Base-by-base conservation (phyloP, 1,140 invertebrate species). In the Drosophila ogumai region DNA sequence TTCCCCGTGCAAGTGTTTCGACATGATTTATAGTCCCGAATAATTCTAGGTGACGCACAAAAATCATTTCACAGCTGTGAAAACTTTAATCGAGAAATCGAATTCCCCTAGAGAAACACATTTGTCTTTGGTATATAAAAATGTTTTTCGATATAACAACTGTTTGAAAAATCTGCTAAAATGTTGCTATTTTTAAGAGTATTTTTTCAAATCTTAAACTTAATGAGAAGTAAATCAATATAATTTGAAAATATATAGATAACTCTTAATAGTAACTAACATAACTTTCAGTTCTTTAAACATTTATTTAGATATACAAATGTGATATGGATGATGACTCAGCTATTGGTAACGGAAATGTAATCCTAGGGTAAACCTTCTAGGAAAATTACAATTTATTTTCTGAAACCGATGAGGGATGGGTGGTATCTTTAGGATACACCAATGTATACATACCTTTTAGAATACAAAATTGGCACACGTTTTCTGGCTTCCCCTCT, bases 31-130 rank as follows among this genome's bases (percentile, higher is more conserved):
- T 58, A 31, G 19, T 28, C 19, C 3, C 2, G 28, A 71, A 58
- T 58, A 58, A 34, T 71, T 72, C 15, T 58, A 71, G 44, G 71
- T 72, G 68, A 72, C 68, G 68, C 66, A 72, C 66, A 50, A 22
- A 50, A 71, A 50, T 15, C 52, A 28, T 58, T 71, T 72, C 65
- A 68, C 68, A 72, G 68, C 68, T 72, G 68, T 13, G 43, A 40
- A 67, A 72, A 71, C 52, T 71, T 34, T 41, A 22, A 72, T 71
- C 36, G 52, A 46, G 38, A 65, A 64, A 56, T 43, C 44, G 36
- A 75, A 68, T 76, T 60, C n/a, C n/a, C 55, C n/a, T 57, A 50
- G 47, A 22, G 41, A 49, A 88, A 80, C 46, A 65, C 28, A 69
- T 79, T 46, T 32, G 40, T 40, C 57, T 55, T 57, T 13, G 17